Evolutionary conservation across 1,140 invertebrate genomes (phyloP).

Genomic region (Apocrypta bakeri): DNA sequence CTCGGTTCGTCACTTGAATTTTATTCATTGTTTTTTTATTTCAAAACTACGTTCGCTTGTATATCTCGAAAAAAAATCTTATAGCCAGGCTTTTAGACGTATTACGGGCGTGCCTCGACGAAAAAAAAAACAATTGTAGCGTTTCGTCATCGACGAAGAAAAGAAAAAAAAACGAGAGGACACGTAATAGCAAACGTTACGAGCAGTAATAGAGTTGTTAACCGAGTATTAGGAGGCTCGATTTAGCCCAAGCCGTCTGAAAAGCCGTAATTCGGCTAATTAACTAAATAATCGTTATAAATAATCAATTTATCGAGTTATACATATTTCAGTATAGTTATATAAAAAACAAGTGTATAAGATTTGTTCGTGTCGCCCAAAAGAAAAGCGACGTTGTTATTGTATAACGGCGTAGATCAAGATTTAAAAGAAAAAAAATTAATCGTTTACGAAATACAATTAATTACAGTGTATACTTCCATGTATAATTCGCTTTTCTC

Average conservation of each 20-base stretch:
- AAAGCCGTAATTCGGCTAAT: slow-evolving; percentile 56
- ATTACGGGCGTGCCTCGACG: slow-evolving; percentile 9
- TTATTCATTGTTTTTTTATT: slow-evolving; percentile 7
- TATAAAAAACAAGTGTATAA: slow-evolving; percentile 56
- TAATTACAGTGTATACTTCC: slow-evolving; percentile 2
- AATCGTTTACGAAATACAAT: slow-evolving; percentile 54
- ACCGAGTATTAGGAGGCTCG: slow-evolving; percentile 52
- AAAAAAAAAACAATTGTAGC: slow-evolving; percentile 3
- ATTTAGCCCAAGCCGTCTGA: slow-evolving; percentile 49
- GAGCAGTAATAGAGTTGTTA: slow-evolving; percentile 52
- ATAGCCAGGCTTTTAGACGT: slow-evolving; percentile 44
- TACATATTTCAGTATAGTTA: slow-evolving; percentile 61
- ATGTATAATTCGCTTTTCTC: slow-evolving; percentile 42
- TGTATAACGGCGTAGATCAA: slow-evolving; percentile 58
- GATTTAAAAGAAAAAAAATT: slow-evolving; percentile 54
- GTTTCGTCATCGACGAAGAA: not conserved
- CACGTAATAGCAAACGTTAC: slow-evolving; percentile 35
- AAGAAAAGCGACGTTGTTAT: slow-evolving; percentile 10
- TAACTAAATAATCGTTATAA: slow-evolving; percentile 59
- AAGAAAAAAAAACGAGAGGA: slow-evolving; percentile 19
- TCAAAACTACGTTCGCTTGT: not conserved
- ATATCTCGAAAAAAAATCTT: slow-evolving; percentile 6
- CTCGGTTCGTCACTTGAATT: slow-evolving; percentile 13
- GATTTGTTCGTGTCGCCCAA: slow-evolving; percentile 57
- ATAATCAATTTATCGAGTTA: slow-evolving; percentile 60